Conservation (phyloP, 2,888 invertebrate species). For the Cactoblastis cactorum region DNA sequence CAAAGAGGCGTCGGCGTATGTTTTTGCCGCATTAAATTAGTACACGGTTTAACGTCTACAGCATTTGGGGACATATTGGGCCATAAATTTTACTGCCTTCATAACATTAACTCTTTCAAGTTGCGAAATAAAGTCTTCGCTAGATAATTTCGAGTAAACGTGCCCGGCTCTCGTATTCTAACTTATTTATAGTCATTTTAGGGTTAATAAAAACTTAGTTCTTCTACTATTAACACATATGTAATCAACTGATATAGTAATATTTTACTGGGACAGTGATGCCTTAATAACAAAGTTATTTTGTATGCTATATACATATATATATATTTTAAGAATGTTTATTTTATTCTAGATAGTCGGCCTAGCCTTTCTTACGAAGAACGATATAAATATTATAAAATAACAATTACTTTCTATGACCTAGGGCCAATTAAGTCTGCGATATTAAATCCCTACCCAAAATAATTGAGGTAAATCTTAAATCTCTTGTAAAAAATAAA, state of each 20-base stretch:
- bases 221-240: neutral
- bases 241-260: neutral
- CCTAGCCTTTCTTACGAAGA: too few relatives aligned
- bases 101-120: slow-evolving; percentile 14
- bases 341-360: too few relatives aligned
- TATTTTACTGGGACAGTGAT: too few relatives aligned
- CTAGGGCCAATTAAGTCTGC: too few relatives aligned
- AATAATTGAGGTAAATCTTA: neutral
- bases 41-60: slow-evolving; percentile 15
- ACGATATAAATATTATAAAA: too few relatives aligned
- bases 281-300: too few relatives aligned
- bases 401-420: too few relatives aligned
- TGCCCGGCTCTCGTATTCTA: slow-evolving; percentile 2
- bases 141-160: slow-evolving; percentile 12
- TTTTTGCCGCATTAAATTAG: slow-evolving; percentile 11
- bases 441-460: neutral
- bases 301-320: too few relatives aligned
- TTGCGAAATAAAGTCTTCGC: slow-evolving; percentile 14
- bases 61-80: slow-evolving; percentile 16
- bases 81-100: slow-evolving; percentile 15
- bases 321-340: too few relatives aligned
- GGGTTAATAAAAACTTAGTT: slow-evolving; percentile 1
- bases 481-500: neutral
- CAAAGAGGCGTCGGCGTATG: neutral
- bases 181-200: slow-evolving; percentile 10